Evolutionary conservation across 2,797 vertebrate species (phyloP), one percentile per base, ranked within the genome.

Genomic region (Sebastes trivittatus): DNA sequence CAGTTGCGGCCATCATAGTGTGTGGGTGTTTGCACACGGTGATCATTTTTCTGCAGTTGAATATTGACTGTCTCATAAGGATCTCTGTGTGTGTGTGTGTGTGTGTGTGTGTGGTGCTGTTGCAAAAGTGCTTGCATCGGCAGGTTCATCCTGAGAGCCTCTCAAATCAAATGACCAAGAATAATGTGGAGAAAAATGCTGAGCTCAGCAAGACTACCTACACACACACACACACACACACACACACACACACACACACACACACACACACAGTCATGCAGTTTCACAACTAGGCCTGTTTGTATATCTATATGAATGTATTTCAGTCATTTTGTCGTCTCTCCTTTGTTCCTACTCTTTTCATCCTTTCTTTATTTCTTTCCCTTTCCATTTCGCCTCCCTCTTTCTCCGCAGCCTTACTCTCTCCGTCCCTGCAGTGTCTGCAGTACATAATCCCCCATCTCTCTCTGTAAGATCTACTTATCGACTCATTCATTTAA

Each of bases 151-250:
- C 82, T 86, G 79, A 89, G 89, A 89, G 84, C 78, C 89, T 92
- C 92, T 88, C 89, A 94, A 93, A 94, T 89, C 93, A 91, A 93
- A 93, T 89, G 87, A 89, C 80, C 92, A 91, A 88, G 92, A 93
- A 94, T 93, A 93, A 95, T 92, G 91, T 90, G 87, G 32, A 71
- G 71, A 82, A 91, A 93, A 93, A 87, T 88, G 93, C 94, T 95
- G 92, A 94, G 84, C 82, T 86, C 29, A 56, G 92, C 91, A 83
- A 75, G 79, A 91, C 85, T 75, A 75, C 66, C 82, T 87, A 66
- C 79, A 77, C 76, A 65, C 58, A 78, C 87, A 81, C 83, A 65
- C 58, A 78, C 87, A 81, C 83, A 87, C 80, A 60, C 75, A 70
- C 32, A 23, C 23, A 23, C 23, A 23, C 23, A 23, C 23, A 34